A percentile compares a stretch with the other conserved stretches of the same genome.
These are phyloP conservation scores for Callionymus lyra DNA, from an alignment of 2,113 vertebrate species.

Conservation along the genomic window DNA sequence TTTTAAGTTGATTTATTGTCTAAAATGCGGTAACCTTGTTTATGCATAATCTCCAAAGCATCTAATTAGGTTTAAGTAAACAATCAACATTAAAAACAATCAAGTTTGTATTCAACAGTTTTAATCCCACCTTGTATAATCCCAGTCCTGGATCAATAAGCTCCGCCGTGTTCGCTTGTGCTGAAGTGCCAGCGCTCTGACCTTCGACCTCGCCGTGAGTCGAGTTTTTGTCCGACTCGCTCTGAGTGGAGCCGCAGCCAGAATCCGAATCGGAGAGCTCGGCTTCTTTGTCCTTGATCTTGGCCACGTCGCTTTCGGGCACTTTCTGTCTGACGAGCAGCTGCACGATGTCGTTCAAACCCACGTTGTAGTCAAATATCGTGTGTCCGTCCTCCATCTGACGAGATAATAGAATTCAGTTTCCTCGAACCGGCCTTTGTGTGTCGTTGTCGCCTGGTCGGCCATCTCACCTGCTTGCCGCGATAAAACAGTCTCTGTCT, in stretches of 20 bases:
- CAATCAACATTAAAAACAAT: too few relatives aligned
- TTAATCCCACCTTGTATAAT: conserved; percentile 75
- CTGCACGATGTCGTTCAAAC: conserved; percentile 90
- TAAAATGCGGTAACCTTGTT: too few relatives aligned
- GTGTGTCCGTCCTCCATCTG: conserved; percentile 97
- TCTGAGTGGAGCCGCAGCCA: conserved; percentile 84
- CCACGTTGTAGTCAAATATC: conserved; percentile 89
- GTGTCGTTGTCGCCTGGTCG: too few relatives aligned
- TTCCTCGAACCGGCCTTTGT: too few relatives aligned
- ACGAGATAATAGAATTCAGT: not conserved
- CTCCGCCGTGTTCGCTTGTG: conserved; percentile 25
- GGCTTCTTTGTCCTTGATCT: conserved; percentile 75
- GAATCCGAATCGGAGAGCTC: conserved; percentile 92
- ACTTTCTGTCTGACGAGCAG: conserved; percentile 77
- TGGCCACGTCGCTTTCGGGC: conserved; percentile 29
- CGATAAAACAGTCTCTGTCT: conserved; percentile 89
- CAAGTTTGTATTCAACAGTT: too few relatives aligned
- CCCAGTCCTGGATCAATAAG: conserved; percentile 71
- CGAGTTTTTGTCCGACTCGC: conserved; percentile 88
- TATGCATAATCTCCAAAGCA: too few relatives aligned
- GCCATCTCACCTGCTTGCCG: conserved; percentile 81
- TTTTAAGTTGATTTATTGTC: too few relatives aligned
- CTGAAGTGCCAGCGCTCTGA: conserved; percentile 66
- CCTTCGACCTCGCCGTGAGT: conserved; percentile 74
- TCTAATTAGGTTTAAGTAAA: too few relatives aligned